Conservation (phyloP, 2,113 vertebrate genomes). For the Struthio camelus region DNA sequence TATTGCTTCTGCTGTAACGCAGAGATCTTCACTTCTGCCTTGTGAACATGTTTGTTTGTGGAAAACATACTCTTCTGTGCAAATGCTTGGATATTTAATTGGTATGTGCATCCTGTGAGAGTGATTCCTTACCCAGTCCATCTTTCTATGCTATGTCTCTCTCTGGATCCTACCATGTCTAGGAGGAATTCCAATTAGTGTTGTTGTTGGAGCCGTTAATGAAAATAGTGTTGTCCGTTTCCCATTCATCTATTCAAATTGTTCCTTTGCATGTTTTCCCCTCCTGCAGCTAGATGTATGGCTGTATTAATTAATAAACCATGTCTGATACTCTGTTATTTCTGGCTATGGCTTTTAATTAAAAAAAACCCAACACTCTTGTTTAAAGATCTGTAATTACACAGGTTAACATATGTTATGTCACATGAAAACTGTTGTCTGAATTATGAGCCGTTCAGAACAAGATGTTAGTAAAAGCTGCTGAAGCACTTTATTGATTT, state of each 20-base stretch:
- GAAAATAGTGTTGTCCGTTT: neutral
- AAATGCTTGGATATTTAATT: neutral
- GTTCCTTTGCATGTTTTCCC: constrained; percentile 1
- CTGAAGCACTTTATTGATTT: constrained; percentile 1
- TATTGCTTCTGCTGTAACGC: neutral
- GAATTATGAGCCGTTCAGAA: neutral
- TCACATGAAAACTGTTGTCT: constrained; percentile 30
- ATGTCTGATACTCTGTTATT: constrained; percentile 30
- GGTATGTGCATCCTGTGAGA: neutral
- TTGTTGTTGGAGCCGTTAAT: constrained; percentile 33
- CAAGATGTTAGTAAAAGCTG: neutral
- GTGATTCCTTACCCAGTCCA: neutral
- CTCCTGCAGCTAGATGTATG: constrained; percentile 27
- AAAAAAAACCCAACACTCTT: neutral
- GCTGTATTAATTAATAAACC: constrained; percentile 18
- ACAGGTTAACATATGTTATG: constrained; percentile 57
- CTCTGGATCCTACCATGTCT: constrained; percentile 13
- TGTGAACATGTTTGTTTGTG: neutral
- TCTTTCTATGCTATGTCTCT: neutral
- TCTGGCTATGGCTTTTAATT: constrained; percentile 32
- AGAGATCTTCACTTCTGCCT: neutral
- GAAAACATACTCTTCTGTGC: neutral
- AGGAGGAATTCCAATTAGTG: constrained; percentile 17
- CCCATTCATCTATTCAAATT: neutral
- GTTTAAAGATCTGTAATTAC: constrained; percentile 55